phyloP scores from a whole-genome alignment of 2,113 vertebrate species.

The Alexandromys fortis region DNA sequence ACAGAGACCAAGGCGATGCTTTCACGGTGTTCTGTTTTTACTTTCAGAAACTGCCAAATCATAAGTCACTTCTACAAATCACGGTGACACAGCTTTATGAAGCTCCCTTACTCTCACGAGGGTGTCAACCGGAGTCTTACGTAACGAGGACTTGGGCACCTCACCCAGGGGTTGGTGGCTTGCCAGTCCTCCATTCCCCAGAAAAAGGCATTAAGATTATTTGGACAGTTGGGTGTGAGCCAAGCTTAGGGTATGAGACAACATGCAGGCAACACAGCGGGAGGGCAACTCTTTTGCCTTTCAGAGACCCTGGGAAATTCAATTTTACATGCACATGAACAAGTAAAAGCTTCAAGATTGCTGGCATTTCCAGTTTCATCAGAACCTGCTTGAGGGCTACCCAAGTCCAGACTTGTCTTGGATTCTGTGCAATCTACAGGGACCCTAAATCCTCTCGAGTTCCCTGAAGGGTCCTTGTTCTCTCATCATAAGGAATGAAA shows the following conservation, averaged over 20 bases:
- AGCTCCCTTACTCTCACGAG: constrained; percentile 48
- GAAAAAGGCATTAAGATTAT: background rate
- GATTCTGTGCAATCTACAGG: background rate
- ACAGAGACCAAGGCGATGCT: background rate
- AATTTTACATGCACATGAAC: background rate
- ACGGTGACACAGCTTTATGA: constrained; percentile 71
- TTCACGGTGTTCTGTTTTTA: constrained; percentile 40
- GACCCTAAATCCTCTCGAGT: background rate
- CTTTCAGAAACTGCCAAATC: constrained; percentile 67
- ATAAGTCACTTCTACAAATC: constrained; percentile 35
- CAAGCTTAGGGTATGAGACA: background rate
- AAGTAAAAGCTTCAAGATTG: background rate
- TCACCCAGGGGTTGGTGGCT: constrained; percentile 26
- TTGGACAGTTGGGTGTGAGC: background rate
- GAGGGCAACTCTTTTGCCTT: background rate
- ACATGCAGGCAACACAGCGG: background rate
- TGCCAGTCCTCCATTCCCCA: background rate
- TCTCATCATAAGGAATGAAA: background rate
- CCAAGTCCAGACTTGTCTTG: background rate
- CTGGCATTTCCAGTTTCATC: background rate
- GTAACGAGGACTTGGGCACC: constrained; percentile 58
- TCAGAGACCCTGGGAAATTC: background rate
- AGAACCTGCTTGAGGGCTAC: background rate
- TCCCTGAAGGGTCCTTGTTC: constrained; percentile 11
- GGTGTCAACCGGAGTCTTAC: constrained; percentile 73